Evolutionary conservation across 2,888 invertebrate species (phyloP).

Genomic region (Dioctria rufipes): DNA sequence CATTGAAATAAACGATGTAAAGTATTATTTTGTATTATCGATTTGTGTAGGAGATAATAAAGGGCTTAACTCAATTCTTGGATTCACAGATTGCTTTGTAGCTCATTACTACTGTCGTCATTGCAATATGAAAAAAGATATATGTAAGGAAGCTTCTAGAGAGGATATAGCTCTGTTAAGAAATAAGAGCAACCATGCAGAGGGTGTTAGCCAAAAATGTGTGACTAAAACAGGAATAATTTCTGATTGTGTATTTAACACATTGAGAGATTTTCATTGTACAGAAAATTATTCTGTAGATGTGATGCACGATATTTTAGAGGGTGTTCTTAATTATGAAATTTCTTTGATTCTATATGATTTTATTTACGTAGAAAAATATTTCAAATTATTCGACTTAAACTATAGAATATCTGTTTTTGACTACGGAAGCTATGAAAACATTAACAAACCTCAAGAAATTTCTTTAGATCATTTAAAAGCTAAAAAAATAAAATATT

Average conservation of each 20-base stretch:
- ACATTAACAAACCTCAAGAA: constrained; percentile 28
- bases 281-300: constrained; percentile 50
- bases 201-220: constrained; percentile 34
- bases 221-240: constrained; percentile 51
- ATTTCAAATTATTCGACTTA: constrained; percentile 47
- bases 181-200: constrained; percentile 46
- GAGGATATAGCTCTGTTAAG: constrained; percentile 45
- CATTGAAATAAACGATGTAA: constrained; percentile 20
- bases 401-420: constrained; percentile 38
- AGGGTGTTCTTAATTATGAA: constrained; percentile 42
- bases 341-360: constrained; percentile 41
- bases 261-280: constrained; percentile 55
- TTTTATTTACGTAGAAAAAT: constrained; percentile 42
- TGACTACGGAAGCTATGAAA: constrained; percentile 42
- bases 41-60: constrained; percentile 60
- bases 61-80: constrained; percentile 57
- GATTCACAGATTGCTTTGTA: neutral
- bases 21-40: constrained; percentile 58
- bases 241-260: constrained; percentile 56
- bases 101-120: constrained; percentile 59
- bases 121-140: constrained; percentile 44
- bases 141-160: constrained; percentile 1
- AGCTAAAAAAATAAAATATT: constrained; percentile 31
- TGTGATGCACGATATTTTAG: constrained; percentile 49
- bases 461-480: constrained; percentile 32